Base-by-base conservation (phyloP, 2,888 invertebrate genomes). In the Temnothorax ravouxi region DNA sequence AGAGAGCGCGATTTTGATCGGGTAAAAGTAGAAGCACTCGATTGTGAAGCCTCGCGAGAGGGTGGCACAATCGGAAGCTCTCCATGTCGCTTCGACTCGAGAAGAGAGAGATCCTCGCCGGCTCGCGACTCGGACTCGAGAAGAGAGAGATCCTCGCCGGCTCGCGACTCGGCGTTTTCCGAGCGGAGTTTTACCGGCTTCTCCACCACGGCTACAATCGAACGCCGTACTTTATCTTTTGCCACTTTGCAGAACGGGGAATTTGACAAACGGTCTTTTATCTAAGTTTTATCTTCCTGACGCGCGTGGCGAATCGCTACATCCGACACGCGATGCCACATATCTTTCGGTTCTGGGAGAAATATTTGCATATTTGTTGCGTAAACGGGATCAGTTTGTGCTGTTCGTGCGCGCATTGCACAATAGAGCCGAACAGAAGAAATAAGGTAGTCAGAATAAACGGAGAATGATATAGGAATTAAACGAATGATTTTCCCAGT, bases 11-110 rank as follows among this genome's bases (percentile, higher is more conserved):
- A 92, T 92, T 93, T 93, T 93, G 93, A 93, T 91, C 91, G 92
- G 86, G 85, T 84, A 89, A 92, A 91, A 92, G 91, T 92, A 89
- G 92, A 88, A 91, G 89, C 91, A 93, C 93, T 93, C 92, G 91
- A 92, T 93, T 89, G 92, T 93, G 90, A 92, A 93, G 92, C 91
- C 89, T 91, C 88, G 90, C 89, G 90, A 86, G 90, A 86, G 67
- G 84, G 77, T 67, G 89, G 89, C 87, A 92, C 92, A 93, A 93
- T 93, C 93, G 93, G 93, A 93, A 93, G 90, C 92, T 91, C 92
- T 92, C 91, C 90, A 91, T 93, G 92, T 92, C 90, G 88, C 88
- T 47, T 86, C 79, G 79, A 66, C 50, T 75, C 79, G 66, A 56
- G 84, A 44, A 61, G 79, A 61, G 66, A 80, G 75, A 71, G 62